phyloP scores from a whole-genome alignment of 2,888 invertebrate genomes.

The Brachynemurus nebulosus region DNA sequence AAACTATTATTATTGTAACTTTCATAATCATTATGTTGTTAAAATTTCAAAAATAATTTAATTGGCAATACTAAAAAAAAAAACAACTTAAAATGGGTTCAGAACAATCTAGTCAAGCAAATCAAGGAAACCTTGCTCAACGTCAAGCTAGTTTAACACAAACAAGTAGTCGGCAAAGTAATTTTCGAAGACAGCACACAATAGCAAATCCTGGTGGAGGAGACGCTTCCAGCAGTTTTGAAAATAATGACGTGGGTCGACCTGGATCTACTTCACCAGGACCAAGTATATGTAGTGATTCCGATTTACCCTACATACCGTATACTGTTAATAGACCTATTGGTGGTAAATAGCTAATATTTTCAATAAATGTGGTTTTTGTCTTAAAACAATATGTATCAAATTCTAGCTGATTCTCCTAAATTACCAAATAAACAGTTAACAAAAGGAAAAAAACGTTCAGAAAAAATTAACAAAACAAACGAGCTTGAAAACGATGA shows the following conservation, averaged over 20 bases:
- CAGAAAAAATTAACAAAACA: conserved; percentile 27
- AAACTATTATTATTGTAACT: too few relatives aligned
- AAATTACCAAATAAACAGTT: conserved; percentile 52
- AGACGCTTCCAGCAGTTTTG: conserved; percentile 20
- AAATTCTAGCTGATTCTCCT: conserved; percentile 52
- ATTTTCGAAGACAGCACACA: conserved; percentile 29
- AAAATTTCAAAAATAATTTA: not conserved
- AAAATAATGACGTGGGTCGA: conserved; percentile 40
- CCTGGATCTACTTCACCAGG: conserved; percentile 71
- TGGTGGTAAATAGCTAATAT: conserved; percentile 41
- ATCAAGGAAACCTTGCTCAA: conserved; percentile 17
- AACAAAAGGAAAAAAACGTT: conserved; percentile 24
- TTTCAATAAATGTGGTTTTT: not conserved
- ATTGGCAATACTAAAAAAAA: not conserved
- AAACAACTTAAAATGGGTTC: conserved; percentile 27
- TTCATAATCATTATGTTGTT: too few relatives aligned
- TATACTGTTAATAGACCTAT: conserved; percentile 82
- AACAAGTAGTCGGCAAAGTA: conserved; percentile 16
- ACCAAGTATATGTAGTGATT: conserved; percentile 77
- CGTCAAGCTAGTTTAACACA: conserved; percentile 23
- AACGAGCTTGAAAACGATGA: conserved; percentile 27
- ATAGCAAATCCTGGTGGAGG: conserved; percentile 30
- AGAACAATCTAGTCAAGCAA: conserved; percentile 28
- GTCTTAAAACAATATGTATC: not conserved
- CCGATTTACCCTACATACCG: conserved; percentile 81